phyloP scores from a whole-genome alignment of 23 tunicate species.

The Phallusia fumigata region DNA sequence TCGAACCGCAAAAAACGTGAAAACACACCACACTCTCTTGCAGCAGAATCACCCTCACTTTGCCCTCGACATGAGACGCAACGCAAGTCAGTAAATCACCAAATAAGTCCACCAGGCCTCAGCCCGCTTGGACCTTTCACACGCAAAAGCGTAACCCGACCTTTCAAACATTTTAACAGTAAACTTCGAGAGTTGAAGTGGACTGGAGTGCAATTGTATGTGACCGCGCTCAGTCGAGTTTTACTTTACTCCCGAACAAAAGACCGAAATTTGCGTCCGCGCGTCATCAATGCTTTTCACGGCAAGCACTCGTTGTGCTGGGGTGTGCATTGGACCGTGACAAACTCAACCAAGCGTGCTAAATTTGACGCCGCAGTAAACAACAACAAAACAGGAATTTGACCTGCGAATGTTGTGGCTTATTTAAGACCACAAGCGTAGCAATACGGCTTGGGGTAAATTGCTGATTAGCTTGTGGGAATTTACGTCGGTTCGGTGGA shows the following conservation, averaged over 20 bases:
- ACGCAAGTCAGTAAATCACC: not conserved
- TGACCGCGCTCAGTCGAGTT: not conserved
- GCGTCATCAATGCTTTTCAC: not conserved
- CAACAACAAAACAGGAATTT: not conserved
- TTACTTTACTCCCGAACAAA: not conserved
- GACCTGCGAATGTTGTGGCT: no score
- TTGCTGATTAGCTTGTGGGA: no score
- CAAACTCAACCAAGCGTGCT: not conserved
- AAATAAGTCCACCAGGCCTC: not conserved
- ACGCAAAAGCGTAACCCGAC: conserved; percentile 1
- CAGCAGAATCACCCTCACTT: not conserved
- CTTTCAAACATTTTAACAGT: conserved; percentile 6
- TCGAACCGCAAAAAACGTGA: not conserved
- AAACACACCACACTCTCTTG: not conserved
- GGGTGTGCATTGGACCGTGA: not conserved
- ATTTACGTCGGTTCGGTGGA: no score
- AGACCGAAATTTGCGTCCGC: not conserved
- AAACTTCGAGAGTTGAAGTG: conserved; percentile 7
- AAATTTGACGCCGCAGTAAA: not conserved
- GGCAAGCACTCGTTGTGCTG: not conserved
- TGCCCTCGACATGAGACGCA: not conserved
- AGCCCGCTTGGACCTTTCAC: not conserved
- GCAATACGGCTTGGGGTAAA: no score
- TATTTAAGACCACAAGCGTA: no score
- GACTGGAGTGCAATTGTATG: not conserved